Conservation (phyloP, 2,888 invertebrate genomes). For the Cylloceria caligata region DNA sequence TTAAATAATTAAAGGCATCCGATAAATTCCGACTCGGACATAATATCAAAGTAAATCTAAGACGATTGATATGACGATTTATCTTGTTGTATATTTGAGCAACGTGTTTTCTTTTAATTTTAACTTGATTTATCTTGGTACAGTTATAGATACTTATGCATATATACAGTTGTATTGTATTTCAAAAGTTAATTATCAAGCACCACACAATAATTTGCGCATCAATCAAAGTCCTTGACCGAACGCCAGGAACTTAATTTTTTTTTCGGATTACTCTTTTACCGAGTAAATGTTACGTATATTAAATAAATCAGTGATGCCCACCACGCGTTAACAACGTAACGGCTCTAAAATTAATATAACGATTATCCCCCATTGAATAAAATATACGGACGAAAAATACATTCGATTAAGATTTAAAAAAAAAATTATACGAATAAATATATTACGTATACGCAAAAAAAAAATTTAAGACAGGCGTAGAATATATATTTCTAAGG, state of each 20-base stretch:
- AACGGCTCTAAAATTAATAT: conserved; percentile 18
- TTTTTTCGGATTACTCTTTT: conserved; percentile 24
- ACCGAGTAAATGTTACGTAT: conserved; percentile 25
- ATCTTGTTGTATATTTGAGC: conserved; percentile 26
- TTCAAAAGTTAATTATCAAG: conserved; percentile 37
- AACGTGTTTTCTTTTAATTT: conserved; percentile 16
- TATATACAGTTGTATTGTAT: conserved; percentile 7
- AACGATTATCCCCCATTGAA: neutral
- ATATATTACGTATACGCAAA: neutral
- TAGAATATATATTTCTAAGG: too few species aligned
- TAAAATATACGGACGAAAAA: neutral
- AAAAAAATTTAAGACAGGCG: too few species aligned
- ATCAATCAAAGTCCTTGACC: conserved; percentile 29
- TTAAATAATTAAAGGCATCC: conserved; percentile 26
- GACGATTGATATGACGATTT: conserved; percentile 29
- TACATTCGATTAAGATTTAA: too few species aligned
- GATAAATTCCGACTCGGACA: conserved; percentile 2
- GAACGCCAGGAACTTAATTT: conserved; percentile 45
- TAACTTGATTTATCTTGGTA: neutral
- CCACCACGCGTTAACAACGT: conserved; percentile 37
- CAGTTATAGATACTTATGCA: conserved; percentile 19
- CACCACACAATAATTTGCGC: conserved; percentile 23
- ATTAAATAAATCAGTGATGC: conserved; percentile 40
- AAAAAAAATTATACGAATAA: neutral
- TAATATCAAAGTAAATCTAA: conserved; percentile 8